Conservation (phyloP, 2,113 vertebrate species). For the Seriola dumerili region DNA sequence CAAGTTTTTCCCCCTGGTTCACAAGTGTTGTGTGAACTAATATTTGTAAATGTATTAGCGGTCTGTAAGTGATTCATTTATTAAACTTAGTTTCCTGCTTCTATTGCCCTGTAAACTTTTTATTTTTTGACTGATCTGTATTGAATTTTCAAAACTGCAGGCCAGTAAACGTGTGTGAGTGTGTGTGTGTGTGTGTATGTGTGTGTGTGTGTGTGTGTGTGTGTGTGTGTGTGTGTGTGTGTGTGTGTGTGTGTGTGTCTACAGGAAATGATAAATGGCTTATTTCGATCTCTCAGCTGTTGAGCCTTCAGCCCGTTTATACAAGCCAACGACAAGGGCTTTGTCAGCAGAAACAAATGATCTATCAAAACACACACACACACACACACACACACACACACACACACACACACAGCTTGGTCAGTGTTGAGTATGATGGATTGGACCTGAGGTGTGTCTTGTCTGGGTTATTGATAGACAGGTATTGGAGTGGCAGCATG, state of each 20-base stretch:
- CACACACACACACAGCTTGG: conserved; percentile 41
- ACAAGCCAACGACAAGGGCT: conserved; percentile 36
- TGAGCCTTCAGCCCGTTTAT: conserved; percentile 47
- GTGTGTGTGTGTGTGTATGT: conserved; percentile 15
- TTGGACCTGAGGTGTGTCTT: conserved; percentile 67
- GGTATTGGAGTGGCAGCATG: conserved; percentile 67
- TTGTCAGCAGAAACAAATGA: conserved; percentile 79
- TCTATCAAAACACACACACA: conserved; percentile 37
- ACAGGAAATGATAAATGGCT: conserved; percentile 70
- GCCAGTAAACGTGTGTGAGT: conserved; percentile 11
- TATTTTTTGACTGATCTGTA: not conserved
- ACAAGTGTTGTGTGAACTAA: not conserved
- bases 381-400: conserved; percentile 8
- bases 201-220: not conserved
- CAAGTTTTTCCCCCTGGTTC: not conserved
- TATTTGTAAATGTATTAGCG: too few relatives aligned
- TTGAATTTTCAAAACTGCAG: not conserved
- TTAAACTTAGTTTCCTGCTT: not conserved
- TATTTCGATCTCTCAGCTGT: conserved; percentile 69
- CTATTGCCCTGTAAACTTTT: not conserved
- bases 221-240: conserved; percentile 18
- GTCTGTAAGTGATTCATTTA: not conserved
- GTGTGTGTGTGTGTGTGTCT: conserved; percentile 11
- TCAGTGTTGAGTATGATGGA: conserved; percentile 71
- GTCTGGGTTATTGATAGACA: conserved; percentile 72